These are phyloP conservation scores for Triops longicaudatus DNA, from an alignment of 1,140 invertebrate genomes.

Conservation along the genomic window DNA sequence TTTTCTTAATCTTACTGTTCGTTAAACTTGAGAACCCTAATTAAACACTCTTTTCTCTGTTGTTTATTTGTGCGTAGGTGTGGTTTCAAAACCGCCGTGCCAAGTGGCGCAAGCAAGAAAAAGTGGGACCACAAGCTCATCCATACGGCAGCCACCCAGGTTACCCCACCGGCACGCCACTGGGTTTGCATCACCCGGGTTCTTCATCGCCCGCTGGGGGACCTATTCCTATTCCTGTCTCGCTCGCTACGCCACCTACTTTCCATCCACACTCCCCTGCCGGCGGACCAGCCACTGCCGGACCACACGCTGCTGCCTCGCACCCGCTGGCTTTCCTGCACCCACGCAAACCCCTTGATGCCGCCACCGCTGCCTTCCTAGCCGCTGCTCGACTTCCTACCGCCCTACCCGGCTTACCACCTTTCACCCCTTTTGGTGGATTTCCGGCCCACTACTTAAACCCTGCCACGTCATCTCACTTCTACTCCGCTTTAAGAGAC, in stretches of 20 bases:
- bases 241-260: constrained; percentile 18
- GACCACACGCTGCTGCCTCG: constrained; percentile 45
- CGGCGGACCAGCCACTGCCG: constrained; percentile 18
- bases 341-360: constrained; percentile 68
- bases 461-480: constrained; percentile 38
- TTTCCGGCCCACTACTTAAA: constrained; percentile 52
- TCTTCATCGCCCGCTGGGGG: constrained; percentile 16
- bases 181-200: constrained; percentile 51
- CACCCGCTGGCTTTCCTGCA: constrained; percentile 55
- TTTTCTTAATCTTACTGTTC: background rate
- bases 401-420: constrained; percentile 44
- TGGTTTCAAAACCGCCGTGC: constrained; percentile 47
- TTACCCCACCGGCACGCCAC: constrained; percentile 51
- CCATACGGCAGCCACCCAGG: constrained; percentile 66
- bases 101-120: constrained; percentile 43
- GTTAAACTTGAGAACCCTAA: background rate
- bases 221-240: constrained; percentile 20
- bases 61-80: constrained; percentile 36
- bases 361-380: constrained; percentile 17
- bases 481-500: constrained; percentile 26
- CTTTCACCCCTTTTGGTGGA: constrained; percentile 51
- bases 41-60: background rate
- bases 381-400: constrained; percentile 50
- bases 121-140: constrained; percentile 67
- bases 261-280: constrained; percentile 20